Evolutionary conservation across 1,140 invertebrate genomes (phyloP), one percentile per base, ranked within the genome.

Genomic region (Bombus impatiens): DNA sequence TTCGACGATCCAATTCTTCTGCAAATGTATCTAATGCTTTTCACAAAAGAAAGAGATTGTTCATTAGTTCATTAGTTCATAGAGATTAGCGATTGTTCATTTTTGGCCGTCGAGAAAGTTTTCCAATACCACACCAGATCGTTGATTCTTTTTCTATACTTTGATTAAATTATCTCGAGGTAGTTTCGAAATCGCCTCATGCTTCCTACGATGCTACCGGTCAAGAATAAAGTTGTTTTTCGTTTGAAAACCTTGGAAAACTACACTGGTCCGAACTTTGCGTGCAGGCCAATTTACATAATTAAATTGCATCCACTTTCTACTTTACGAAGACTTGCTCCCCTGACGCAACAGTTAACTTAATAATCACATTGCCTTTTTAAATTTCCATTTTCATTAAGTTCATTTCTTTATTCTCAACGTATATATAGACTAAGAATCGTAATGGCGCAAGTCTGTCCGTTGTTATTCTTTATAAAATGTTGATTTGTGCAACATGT

Each of bases 191-290:
- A 53, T 53, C 18, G 1, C 0, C 18, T 18, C 47, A 25, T 62
- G 37, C 13, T 18, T 28, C 22, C 57, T 12, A 28, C 72, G 18
- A 44, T 47, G 40, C 9, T 25, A 35, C 12, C 12, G 75, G 12
- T 77, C 25, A 28, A 37, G 42, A 67, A 47, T n/a, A 5, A 79
- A 67, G 78, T 35, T 62, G 62, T 68, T 79, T 68, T 25, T 42
- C 42, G 78, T 67, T 79, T 79, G n/a, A 6, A n/a, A 67, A 68
- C 78, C 78, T 68, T 79, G 78, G 40, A 40, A 35, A 79, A 68
- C 12, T 79, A 47, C 4, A 9, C 18, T 6, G 9, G 40, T 25
- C 35, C 37, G 47, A 77, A 77, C n/a, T 77, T 77, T 25, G 53
- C 75, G 25, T 57, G 75, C 78, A 12, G 37, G 25, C 32, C 42